phyloP scores from a whole-genome alignment of 2,113 vertebrate genomes.

The Willisornis vidua region DNA sequence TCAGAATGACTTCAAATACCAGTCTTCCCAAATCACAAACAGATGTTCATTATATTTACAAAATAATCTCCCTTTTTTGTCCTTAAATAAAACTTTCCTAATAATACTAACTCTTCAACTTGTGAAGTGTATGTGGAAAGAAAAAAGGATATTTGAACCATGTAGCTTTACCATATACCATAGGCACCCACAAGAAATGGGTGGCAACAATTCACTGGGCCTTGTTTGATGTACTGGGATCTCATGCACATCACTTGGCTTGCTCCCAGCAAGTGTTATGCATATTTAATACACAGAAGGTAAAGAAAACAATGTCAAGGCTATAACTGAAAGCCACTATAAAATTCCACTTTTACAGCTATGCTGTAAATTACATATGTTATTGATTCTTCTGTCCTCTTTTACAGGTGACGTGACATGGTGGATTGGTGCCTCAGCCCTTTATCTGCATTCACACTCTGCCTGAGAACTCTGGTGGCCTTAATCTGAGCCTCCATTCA shows the following conservation, averaged over 20 bases:
- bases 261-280: background rate
- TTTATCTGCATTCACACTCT: background rate
- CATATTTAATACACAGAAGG: background rate
- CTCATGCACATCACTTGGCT: background rate
- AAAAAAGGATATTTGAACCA: background rate
- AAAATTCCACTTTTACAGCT: background rate
- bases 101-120: background rate
- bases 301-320: slow-evolving; percentile 13
- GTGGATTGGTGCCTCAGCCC: background rate
- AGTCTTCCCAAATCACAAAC: background rate
- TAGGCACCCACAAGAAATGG: background rate
- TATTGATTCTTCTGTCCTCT: background rate
- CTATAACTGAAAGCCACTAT: background rate
- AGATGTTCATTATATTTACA: background rate
- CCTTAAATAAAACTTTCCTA: background rate
- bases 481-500: background rate
- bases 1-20: background rate
- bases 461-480: background rate
- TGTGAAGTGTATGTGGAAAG: background rate
- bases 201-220: background rate
- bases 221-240: background rate
- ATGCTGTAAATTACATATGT: background rate
- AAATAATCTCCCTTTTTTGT: background rate
- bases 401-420: background rate
- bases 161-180: background rate